phyloP scores from a whole-genome alignment of 2,888 invertebrate species.

The Tineola bisselliella region DNA sequence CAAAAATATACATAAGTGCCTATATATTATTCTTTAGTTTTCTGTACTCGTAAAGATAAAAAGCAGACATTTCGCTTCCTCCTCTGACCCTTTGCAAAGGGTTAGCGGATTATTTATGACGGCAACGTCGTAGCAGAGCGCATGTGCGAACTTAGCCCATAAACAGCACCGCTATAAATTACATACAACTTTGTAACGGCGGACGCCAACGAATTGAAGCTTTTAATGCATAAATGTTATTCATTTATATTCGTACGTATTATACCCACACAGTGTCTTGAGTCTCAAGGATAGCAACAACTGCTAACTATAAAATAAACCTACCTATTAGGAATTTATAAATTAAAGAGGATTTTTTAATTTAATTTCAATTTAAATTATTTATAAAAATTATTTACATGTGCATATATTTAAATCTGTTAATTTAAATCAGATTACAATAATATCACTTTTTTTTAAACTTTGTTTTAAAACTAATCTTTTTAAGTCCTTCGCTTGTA shows the following conservation, averaged over 20 bases:
- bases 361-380: too few species aligned
- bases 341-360: too few species aligned
- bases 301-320: too few species aligned
- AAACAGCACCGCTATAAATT: conserved; percentile 52
- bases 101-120: conserved; percentile 51
- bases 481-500: neutral
- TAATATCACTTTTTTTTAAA: too few species aligned
- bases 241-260: neutral
- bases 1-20: too few species aligned
- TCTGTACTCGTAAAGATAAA: neutral
- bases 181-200: conserved; percentile 49
- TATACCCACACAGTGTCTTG: neutral
- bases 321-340: too few species aligned
- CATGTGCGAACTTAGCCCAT: conserved; percentile 58
- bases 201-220: conserved; percentile 2
- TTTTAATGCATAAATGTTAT: neutral
- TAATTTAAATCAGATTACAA: too few species aligned
- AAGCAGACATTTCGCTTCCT: neutral
- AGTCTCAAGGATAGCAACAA: neutral
- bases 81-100: conserved; percentile 33
- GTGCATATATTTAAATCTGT: too few species aligned
- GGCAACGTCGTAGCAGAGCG: conserved; percentile 32
- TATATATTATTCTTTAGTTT: neutral
- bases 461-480: too few species aligned
- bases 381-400: too few species aligned